These are phyloP conservation scores for Camponotus floridanus DNA, from an alignment of 1,140 invertebrate genomes.

Conservation along the genomic window DNA sequence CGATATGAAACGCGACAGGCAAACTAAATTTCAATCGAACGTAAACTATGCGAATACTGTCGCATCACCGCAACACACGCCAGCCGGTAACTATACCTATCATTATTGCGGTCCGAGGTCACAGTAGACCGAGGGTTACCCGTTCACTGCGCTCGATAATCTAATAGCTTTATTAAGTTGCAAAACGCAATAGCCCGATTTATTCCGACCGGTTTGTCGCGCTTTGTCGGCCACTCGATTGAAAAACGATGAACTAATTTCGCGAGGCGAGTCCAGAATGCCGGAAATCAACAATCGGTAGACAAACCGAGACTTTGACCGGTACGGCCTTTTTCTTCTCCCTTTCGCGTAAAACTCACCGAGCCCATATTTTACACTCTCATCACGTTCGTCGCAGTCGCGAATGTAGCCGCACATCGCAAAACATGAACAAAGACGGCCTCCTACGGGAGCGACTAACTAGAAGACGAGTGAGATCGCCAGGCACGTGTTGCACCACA, in stretches of 20 bases:
- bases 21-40: constrained; percentile 28
- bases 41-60: constrained; percentile 18
- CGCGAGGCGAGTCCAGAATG: constrained; percentile 33
- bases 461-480: constrained; percentile 63
- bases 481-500: constrained; percentile 70
- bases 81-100: constrained; percentile 41
- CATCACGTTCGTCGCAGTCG: constrained; percentile 58
- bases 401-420: constrained; percentile 63
- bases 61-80: constrained; percentile 40
- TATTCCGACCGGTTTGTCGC: constrained; percentile 75
- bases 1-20: not conserved
- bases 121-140: not conserved
- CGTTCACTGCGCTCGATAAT: constrained; percentile 50
- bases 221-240: constrained; percentile 70
- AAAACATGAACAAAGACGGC: constrained; percentile 63
- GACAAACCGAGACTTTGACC: constrained; percentile 55
- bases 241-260: constrained; percentile 81
- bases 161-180: constrained; percentile 76
- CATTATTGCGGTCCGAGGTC: constrained; percentile 47
- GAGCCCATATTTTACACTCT: constrained; percentile 31
- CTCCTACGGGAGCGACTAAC: constrained; percentile 56
- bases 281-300: constrained; percentile 81
- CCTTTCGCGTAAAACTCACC: constrained; percentile 4
- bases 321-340: constrained; percentile 15
- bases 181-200: constrained; percentile 71